phyloP scores from a whole-genome alignment of 1,140 invertebrate species.

The Drosophila pandora region DNA sequence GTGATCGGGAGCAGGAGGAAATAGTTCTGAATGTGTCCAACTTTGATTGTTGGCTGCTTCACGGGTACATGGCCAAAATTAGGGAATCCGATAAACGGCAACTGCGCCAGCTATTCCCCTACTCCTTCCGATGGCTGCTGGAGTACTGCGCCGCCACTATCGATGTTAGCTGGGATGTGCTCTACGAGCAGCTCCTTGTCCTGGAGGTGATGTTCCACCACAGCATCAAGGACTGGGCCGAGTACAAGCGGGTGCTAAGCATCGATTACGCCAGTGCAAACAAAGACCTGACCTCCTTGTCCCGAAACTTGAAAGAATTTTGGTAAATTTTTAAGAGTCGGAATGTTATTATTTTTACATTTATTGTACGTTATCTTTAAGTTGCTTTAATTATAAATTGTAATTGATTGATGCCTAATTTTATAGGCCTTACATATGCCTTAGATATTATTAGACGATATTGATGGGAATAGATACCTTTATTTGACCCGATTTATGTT shows the following conservation, averaged over 20 bases:
- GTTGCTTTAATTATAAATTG: too few species aligned
- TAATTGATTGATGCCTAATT: too few species aligned
- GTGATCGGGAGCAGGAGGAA: not conserved
- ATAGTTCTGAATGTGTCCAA: slow-evolving; percentile 61
- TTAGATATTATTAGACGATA: too few species aligned
- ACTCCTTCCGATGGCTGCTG: slow-evolving; percentile 85
- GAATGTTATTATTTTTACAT: too few species aligned
- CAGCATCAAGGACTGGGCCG: slow-evolving; percentile 59
- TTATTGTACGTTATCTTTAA: too few species aligned
- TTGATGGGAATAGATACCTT: too few species aligned
- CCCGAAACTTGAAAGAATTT: slow-evolving; percentile 54
- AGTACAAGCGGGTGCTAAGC: slow-evolving; percentile 43
- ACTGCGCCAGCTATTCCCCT: slow-evolving; percentile 83
- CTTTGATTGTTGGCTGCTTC: slow-evolving; percentile 80
- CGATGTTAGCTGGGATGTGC: slow-evolving; percentile 80
- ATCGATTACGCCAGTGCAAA: slow-evolving; percentile 47
- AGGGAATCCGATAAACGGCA: slow-evolving; percentile 56
- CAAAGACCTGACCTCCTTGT: slow-evolving; percentile 57
- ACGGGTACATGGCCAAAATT: slow-evolving; percentile 36
- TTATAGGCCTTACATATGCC: too few species aligned
- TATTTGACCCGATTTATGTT: too few species aligned
- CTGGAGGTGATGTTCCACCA: slow-evolving; percentile 78
- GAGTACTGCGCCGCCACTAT: slow-evolving; percentile 84
- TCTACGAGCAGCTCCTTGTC: slow-evolving; percentile 84
- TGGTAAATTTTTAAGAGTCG: slow-evolving; percentile 39